Conservation (phyloP, 2,113 vertebrate species). For the Eclectus roratus region DNA sequence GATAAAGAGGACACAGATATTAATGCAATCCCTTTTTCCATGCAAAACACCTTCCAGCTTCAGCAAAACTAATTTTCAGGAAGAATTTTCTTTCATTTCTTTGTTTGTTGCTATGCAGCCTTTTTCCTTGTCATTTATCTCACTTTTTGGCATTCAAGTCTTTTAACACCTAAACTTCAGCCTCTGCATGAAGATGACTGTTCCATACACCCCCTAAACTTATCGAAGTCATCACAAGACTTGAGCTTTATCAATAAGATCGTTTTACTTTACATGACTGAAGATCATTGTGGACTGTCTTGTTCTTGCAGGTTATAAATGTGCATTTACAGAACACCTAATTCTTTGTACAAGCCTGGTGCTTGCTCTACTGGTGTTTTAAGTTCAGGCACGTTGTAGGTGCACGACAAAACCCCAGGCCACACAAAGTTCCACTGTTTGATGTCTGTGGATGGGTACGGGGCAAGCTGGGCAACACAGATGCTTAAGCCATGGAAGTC, state of each 20-base stretch:
- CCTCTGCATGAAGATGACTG: not conserved
- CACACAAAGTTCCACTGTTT: not conserved
- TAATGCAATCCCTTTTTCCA: not conserved
- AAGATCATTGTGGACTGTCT: not conserved
- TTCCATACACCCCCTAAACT: not conserved
- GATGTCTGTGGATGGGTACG: not conserved
- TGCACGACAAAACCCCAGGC: not conserved
- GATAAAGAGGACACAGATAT: not conserved
- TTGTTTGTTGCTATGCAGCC: not conserved
- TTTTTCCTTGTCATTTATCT: not conserved
- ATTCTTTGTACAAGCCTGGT: not conserved
- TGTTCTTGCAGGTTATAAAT: not conserved
- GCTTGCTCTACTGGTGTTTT: not conserved
- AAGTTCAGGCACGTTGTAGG: not conserved
- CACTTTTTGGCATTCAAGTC: not conserved
- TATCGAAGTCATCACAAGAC: not conserved
- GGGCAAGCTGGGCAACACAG: not conserved
- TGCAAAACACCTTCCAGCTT: not conserved
- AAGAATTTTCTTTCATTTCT: not conserved
- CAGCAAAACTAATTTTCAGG: not conserved
- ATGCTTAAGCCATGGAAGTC: not conserved
- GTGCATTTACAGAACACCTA: not conserved
- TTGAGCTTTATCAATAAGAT: not conserved
- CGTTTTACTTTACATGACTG: not conserved
- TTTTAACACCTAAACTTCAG: not conserved